These are phyloP conservation scores for Ostrea edulis DNA, from an alignment of 1,140 invertebrate species.

Conservation along the genomic window DNA sequence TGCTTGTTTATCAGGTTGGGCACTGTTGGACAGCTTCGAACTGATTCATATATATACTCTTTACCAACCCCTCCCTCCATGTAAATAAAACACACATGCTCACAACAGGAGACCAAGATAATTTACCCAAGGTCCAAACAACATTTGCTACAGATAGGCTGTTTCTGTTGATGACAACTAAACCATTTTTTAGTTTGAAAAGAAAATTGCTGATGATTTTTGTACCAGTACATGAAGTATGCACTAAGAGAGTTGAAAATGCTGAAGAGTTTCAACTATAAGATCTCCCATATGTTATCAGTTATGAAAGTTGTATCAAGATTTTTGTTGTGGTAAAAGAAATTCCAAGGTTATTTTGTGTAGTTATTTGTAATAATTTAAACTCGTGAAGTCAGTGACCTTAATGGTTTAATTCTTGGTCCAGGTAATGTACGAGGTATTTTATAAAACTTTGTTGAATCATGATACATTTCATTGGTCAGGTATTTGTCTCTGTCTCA, in stretches of 20 bases:
- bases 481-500: too few species aligned
- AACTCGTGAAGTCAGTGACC: neutral
- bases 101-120: neutral
- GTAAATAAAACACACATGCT: conserved; percentile 13
- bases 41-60: neutral
- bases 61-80: conserved; percentile 7
- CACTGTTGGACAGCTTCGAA: neutral
- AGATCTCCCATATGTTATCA: neutral
- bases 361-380: neutral
- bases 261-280: too few species aligned
- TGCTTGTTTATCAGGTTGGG: neutral
- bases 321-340: neutral
- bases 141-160: conserved; percentile 3
- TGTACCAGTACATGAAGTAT: neutral
- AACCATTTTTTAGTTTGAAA: neutral
- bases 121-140: neutral
- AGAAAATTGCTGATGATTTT: neutral
- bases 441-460: too few species aligned
- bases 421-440: too few species aligned
- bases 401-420: neutral
- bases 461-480: too few species aligned
- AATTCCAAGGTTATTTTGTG: conserved; percentile 2
- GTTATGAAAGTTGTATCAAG: neutral
- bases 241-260: too few species aligned
- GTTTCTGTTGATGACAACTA: neutral